A percentile compares a stretch with the other conserved stretches of the same genome.
Evolutionary conservation across 2,113 vertebrate genomes (phyloP).

Genomic region (Toxotes chatareus): DNA sequence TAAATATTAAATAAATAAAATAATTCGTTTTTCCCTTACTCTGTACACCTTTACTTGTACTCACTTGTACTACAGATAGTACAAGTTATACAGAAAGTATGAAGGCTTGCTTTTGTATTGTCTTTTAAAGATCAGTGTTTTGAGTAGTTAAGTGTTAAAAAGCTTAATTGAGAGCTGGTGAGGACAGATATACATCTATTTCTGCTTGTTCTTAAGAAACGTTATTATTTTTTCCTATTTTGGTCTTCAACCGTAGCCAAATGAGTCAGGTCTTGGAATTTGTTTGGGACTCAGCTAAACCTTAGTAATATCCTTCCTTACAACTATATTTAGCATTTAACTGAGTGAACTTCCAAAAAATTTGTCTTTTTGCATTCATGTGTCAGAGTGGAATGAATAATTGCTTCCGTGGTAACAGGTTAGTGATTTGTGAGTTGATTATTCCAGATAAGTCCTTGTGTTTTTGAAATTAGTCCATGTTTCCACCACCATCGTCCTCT

Average conservation of each 20-base stretch:
- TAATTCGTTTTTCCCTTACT: not conserved
- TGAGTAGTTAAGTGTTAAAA: not conserved
- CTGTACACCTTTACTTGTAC: not conserved
- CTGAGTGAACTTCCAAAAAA: not conserved
- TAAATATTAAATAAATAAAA: not conserved
- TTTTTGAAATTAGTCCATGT: conserved; percentile 45
- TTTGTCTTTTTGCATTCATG: not conserved
- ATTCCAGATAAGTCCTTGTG: conserved; percentile 17
- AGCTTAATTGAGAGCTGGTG: not conserved
- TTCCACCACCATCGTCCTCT: conserved; percentile 48
- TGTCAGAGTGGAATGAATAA: conserved; percentile 18
- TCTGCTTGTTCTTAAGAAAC: not conserved
- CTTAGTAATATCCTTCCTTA: not conserved
- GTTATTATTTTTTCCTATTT: not conserved
- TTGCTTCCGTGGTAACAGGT: conserved; percentile 16
- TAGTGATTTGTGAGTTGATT: conserved; percentile 22
- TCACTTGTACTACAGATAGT: not conserved
- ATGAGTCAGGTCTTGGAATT: conserved; percentile 5
- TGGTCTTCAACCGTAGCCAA: not conserved
- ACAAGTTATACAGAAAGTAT: no score
- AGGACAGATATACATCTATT: not conserved
- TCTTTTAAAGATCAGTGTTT: not conserved
- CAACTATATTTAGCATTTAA: conserved; percentile 21
- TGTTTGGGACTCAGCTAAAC: not conserved
- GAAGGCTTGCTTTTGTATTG: not conserved